These are phyloP conservation scores for Eremophila alpestris DNA, from an alignment of 2,797 vertebrate species.

Conservation along the genomic window DNA sequence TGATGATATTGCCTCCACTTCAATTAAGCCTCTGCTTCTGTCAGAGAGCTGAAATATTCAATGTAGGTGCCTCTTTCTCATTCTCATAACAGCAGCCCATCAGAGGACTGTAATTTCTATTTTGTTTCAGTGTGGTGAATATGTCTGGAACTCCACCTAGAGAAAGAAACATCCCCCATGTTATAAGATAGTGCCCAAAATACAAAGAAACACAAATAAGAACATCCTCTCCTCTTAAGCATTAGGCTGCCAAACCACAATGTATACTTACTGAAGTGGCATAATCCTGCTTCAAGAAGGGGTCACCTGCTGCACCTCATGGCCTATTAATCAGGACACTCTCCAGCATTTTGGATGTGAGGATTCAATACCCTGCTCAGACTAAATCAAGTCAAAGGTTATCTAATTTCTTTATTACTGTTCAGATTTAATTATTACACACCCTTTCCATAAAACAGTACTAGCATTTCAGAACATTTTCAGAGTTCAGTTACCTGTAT, in stretches of 20 bases:
- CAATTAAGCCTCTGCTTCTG: not conserved
- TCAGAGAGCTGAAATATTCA: not conserved
- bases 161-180: not conserved
- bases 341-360: not conserved
- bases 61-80: not conserved
- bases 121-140: not conserved
- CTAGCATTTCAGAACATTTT: not conserved
- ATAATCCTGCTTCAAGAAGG: not conserved
- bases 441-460: not conserved
- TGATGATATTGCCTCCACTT: not conserved
- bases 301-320: not conserved
- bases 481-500: not conserved
- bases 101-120: not conserved
- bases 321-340: not conserved
- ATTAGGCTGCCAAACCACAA: not conserved
- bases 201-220: not conserved
- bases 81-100: not conserved
- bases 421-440: not conserved
- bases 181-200: not conserved
- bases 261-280: not conserved
- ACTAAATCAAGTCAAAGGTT: not conserved
- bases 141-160: not conserved
- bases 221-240: not conserved
- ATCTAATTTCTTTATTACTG: not conserved
- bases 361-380: not conserved